Conservation (phyloP, 2,888 invertebrate species). For the Nebria brevicollis region DNA sequence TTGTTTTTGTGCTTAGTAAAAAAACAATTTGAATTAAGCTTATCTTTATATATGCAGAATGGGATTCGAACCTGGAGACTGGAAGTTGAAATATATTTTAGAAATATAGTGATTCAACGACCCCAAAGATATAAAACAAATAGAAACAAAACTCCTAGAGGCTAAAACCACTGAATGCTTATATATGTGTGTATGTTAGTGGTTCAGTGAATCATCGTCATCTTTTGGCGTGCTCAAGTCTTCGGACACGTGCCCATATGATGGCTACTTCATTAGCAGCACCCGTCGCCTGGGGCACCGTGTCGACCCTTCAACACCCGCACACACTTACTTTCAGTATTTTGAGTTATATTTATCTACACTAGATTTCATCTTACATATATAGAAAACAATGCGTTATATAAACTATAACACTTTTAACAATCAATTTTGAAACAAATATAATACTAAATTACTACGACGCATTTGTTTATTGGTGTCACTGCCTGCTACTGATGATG, state of each 20-base stretch:
- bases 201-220: constrained; percentile 42
- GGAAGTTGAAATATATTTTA: no score
- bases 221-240: constrained; percentile 46
- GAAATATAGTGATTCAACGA: no score
- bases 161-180: not conserved
- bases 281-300: constrained; percentile 29
- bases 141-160: not conserved
- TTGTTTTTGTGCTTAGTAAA: no score
- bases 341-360: not conserved
- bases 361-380: not conserved
- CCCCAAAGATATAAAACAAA: not conserved
- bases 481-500: not conserved
- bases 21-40: no score
- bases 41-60: no score
- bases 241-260: constrained; percentile 49
- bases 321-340: not conserved
- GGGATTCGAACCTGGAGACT: no score
- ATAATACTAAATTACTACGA: no score
- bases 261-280: constrained; percentile 47
- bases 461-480: not conserved
- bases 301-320: not conserved
- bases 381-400: no score
- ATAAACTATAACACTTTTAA: no score
- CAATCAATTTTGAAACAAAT: no score
- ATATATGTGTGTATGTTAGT: constrained; percentile 6